phyloP scores from a whole-genome alignment of 1,140 invertebrate species.

The Orius laevigatus region DNA sequence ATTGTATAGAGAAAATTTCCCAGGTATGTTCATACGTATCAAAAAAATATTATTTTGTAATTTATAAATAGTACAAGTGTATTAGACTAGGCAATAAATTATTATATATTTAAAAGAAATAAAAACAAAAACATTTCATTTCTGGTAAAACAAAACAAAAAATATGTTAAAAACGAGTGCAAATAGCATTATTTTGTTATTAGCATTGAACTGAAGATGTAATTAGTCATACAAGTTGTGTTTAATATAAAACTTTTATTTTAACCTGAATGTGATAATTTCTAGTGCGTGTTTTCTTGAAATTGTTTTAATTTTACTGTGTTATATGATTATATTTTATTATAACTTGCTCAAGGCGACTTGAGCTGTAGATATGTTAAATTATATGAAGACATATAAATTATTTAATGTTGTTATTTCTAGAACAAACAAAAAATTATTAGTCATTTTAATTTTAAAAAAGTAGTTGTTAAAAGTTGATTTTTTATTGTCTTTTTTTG shows the following conservation, averaged over 20 bases:
- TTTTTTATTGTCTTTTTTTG: constrained; percentile 10
- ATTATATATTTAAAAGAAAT: constrained; percentile 2
- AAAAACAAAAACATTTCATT: not conserved
- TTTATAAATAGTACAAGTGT: constrained; percentile 3
- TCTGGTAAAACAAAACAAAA: not conserved
- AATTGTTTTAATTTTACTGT: constrained; percentile 19
- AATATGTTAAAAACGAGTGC: constrained; percentile 4
- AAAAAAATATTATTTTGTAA: constrained; percentile 9
- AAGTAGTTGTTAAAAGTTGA: constrained; percentile 11
- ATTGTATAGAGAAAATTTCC: constrained; percentile 6
- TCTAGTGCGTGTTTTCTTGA: constrained; percentile 19
- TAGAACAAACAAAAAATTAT: constrained; percentile 13
- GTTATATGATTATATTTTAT: constrained; percentile 18
- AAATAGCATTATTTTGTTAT: constrained; percentile 13
- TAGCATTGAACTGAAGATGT: constrained; percentile 17
- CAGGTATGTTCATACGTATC: constrained; percentile 11
- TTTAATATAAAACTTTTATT: constrained; percentile 20
- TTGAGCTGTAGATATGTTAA: constrained; percentile 19
- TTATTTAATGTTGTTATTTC: constrained; percentile 16
- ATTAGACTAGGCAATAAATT: constrained; percentile 3
- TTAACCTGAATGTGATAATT: constrained; percentile 22
- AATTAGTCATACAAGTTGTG: constrained; percentile 18
- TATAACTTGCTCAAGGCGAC: constrained; percentile 15
- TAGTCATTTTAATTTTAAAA: constrained; percentile 15
- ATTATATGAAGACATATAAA: constrained; percentile 16